Evolutionary conservation across 2,113 vertebrate species (phyloP).

Genomic region (Garra rufa): DNA sequence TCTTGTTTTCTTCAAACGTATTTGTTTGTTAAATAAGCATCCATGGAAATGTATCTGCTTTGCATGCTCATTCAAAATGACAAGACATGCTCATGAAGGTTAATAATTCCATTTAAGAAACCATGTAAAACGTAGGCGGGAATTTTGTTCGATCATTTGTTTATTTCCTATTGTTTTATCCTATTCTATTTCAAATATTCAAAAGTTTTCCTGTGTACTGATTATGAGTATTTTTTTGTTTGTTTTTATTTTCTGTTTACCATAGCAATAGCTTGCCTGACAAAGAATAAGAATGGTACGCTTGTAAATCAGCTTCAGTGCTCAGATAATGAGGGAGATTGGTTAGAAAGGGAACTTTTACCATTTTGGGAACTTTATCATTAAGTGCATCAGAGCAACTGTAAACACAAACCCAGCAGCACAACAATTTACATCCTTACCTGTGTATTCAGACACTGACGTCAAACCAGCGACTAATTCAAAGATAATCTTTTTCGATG

Average conservation of each 20-base stretch:
- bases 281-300: neutral
- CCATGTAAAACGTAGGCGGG: neutral
- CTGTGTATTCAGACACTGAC: neutral
- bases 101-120: neutral
- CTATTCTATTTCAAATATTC: neutral
- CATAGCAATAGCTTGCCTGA: neutral
- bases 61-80: conserved; percentile 51
- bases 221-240: no score
- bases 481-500: neutral
- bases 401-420: no score
- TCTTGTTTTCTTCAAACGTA: conserved; percentile 38
- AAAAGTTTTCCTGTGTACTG: neutral
- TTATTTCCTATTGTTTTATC: neutral
- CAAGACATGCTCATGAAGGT: conserved; percentile 24
- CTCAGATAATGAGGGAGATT: neutral
- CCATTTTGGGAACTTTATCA: no score
- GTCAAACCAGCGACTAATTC: neutral
- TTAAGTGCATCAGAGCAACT: no score
- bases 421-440: neutral
- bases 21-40: conserved; percentile 57
- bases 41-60: conserved; percentile 47
- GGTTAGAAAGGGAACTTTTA: neutral
- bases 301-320: neutral
- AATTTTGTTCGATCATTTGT: no score
- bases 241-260: neutral